phyloP scores from a whole-genome alignment of 2,888 invertebrate species.

The Lasioglossum malachurum region DNA sequence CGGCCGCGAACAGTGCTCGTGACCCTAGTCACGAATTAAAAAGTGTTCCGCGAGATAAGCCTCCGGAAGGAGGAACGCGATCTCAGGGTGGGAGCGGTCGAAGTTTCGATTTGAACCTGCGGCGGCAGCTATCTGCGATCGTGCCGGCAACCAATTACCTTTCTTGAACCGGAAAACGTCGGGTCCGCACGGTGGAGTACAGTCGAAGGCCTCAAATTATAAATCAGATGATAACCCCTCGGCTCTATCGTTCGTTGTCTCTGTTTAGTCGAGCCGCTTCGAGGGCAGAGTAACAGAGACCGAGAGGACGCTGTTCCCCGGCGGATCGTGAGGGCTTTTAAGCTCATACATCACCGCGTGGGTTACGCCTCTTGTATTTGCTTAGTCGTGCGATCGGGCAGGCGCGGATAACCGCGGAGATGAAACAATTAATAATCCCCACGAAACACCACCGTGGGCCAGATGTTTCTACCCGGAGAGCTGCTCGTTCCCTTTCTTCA shows the following conservation, averaged over 20 bases:
- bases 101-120: conserved; percentile 67
- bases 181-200: conserved; percentile 70
- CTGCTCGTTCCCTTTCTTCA: conserved; percentile 24
- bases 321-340: conserved; percentile 80
- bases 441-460: conserved; percentile 72
- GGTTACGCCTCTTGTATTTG: conserved; percentile 84
- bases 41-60: conserved; percentile 66
- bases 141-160: conserved; percentile 82
- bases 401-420: conserved; percentile 82
- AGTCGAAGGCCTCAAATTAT: conserved; percentile 79
- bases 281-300: conserved; percentile 21
- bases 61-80: conserved; percentile 42
- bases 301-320: conserved; percentile 45
- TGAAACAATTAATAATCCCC: conserved; percentile 83
- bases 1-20: conserved; percentile 49
- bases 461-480: conserved; percentile 65
- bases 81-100: not conserved
- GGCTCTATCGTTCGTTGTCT: conserved; percentile 57
- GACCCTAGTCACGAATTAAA: conserved; percentile 60
- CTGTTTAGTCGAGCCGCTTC: conserved; percentile 45
- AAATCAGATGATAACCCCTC: conserved; percentile 79
- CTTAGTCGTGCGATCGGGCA: conserved; percentile 83
- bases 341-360: conserved; percentile 83
- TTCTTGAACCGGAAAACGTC: conserved; percentile 82
- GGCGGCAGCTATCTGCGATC: conserved; percentile 76